These are phyloP conservation scores for Thinocorus orbignyianus DNA, from an alignment of 2,113 vertebrate genomes.

Conservation along the genomic window DNA sequence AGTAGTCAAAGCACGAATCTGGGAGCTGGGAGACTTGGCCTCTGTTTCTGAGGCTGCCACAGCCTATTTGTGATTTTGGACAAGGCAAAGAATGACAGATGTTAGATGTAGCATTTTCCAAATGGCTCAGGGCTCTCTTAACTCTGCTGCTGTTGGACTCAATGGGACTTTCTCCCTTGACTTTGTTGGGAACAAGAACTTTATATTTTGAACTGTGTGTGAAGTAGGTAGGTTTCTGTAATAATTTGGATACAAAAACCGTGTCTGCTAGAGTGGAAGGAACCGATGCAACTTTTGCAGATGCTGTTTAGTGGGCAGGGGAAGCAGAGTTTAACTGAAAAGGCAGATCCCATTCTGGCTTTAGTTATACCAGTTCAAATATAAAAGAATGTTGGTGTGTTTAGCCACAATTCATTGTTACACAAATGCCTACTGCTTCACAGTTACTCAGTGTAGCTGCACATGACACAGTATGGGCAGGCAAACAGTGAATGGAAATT, in stretches of 20 bases:
- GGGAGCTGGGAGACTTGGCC: neutral
- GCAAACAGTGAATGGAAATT: neutral
- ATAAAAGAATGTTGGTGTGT: neutral
- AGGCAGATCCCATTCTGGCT: neutral
- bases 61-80: neutral
- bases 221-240: neutral
- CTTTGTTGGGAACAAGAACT: neutral
- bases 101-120: neutral
- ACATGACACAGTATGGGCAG: neutral
- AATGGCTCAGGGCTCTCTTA: neutral
- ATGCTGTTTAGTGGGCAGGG: neutral
- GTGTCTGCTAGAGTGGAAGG: neutral
- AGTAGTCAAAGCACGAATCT: neutral
- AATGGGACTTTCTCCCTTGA: neutral
- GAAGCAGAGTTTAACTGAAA: neutral
- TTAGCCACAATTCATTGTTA: neutral
- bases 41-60: neutral
- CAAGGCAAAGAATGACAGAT: neutral
- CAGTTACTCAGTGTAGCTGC: neutral
- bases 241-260: neutral
- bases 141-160: neutral
- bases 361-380: neutral
- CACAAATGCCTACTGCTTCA: neutral
- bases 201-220: neutral
- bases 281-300: neutral